phyloP scores from a whole-genome alignment of 2,888 invertebrate species.

The Salpingus planirostris region DNA sequence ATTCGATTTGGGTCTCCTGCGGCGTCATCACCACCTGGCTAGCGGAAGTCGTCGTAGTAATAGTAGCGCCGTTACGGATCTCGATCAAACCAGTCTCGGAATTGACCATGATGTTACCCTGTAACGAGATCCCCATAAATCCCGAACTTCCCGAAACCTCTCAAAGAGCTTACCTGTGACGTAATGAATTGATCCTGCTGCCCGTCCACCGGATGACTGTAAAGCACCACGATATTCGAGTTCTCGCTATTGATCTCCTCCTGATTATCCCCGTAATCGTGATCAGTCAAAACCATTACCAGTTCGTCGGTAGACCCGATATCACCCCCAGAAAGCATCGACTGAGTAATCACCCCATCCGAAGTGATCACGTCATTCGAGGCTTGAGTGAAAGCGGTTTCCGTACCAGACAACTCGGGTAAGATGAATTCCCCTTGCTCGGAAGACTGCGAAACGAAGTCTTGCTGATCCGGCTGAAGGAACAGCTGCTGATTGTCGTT shows the following conservation, averaged over 20 bases:
- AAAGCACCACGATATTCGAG: constrained; percentile 56
- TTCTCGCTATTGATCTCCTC: constrained; percentile 46
- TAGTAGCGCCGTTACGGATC: constrained; percentile 30
- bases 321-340: constrained; percentile 37
- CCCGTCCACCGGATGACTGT: constrained; percentile 51
- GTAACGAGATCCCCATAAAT: constrained; percentile 2
- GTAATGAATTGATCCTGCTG: constrained; percentile 48
- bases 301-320: constrained; percentile 49
- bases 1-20: constrained; percentile 32
- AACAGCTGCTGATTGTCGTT: constrained; percentile 53
- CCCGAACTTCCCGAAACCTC: not conserved
- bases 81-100: constrained; percentile 38
- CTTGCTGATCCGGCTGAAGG: constrained; percentile 39
- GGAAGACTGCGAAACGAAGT: constrained; percentile 15
- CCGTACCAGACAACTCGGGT: constrained; percentile 35
- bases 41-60: constrained; percentile 25
- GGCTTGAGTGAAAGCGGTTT: constrained; percentile 16
- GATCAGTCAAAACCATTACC: constrained; percentile 55
- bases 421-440: constrained; percentile 36
- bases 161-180: constrained; percentile 28
- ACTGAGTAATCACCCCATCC: constrained; percentile 28
- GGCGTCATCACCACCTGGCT: constrained; percentile 25
- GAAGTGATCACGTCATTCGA: constrained; percentile 18
- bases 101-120: constrained; percentile 41
- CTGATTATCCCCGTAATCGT: constrained; percentile 49